These are phyloP conservation scores for Syngnathus acus DNA, from an alignment of 2,797 vertebrate species.

Conservation along the genomic window DNA sequence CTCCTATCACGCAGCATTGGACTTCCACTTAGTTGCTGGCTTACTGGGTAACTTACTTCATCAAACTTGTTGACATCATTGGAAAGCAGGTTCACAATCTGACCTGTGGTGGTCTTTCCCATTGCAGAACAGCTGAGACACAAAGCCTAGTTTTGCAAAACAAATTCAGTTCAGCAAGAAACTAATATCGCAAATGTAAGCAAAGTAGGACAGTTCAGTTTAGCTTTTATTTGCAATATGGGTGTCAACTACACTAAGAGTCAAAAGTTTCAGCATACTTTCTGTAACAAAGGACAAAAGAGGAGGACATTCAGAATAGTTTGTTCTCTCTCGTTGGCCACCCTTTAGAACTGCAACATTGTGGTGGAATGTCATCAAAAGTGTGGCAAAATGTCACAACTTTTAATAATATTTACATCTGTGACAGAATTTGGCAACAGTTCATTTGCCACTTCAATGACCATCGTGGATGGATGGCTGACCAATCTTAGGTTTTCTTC, in stretches of 20 bases:
- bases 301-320: neutral
- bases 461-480: neutral
- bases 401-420: neutral
- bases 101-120: conserved; percentile 89
- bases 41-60: conserved; percentile 64
- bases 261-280: neutral
- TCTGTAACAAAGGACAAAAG: neutral
- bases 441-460: neutral
- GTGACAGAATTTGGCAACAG: neutral
- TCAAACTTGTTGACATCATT: conserved; percentile 95
- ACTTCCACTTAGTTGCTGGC: neutral
- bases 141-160: conserved; percentile 70
- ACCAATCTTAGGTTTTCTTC: no score
- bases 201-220: neutral
- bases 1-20: neutral
- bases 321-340: neutral
- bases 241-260: neutral
- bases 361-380: neutral
- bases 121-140: conserved; percentile 81
- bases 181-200: neutral
- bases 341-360: neutral
- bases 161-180: neutral
- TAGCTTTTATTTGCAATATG: neutral
- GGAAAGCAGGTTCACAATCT: conserved; percentile 92
- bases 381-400: neutral